Base-by-base conservation (phyloP, 2,888 invertebrate species). In the Parnassius orleans region DNA sequence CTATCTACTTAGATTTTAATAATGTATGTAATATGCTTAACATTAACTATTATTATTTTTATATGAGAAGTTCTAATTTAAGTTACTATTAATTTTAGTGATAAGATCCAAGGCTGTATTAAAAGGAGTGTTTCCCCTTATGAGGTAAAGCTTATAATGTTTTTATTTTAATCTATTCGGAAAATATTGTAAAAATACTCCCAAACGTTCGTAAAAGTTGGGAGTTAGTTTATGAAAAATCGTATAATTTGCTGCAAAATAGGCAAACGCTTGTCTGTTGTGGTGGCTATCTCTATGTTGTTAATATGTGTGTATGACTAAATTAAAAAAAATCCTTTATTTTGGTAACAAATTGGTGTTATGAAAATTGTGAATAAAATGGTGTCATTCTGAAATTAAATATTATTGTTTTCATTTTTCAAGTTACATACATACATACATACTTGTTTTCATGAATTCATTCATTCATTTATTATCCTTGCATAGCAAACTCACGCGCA, bases 91-190 rank as follows among this genome's bases (percentile, higher is more conserved):
- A 86, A 84, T 86, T 87, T 81, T 88, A 89, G 86, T 72, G 71
- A 71, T 90, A 90, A 90, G 87, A 81, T 87, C 86, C 89, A 90
- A 90, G 91, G 90, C 91, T 91, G 91, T 91, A 90, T 90, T 89
- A 87, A 79, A 76, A 75, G 87, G 87, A 85, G 87, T 88, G 81
- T 89, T 87, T 83, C 84, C 79, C 72, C 76, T 74, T 77, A 78
- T 77, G 66, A 75, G 75, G 72, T 69, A 69, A 76, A 77, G 72
- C 76, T 78, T 73, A 72, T 71, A 66, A 64, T 70, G 68, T 71
- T 73, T 77, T 80, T 76, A 77, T 78, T 81, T 80, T 74, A 73
- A 73, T 73, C 62, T 70, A 69, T 75, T 82, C 70, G 69, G 68
- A 71, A 72, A 75, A 75, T 79, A 79, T 79, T 79, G 83, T 79